Conservation (phyloP, 2,888 invertebrate species). For the Brachyptera risi region DNA sequence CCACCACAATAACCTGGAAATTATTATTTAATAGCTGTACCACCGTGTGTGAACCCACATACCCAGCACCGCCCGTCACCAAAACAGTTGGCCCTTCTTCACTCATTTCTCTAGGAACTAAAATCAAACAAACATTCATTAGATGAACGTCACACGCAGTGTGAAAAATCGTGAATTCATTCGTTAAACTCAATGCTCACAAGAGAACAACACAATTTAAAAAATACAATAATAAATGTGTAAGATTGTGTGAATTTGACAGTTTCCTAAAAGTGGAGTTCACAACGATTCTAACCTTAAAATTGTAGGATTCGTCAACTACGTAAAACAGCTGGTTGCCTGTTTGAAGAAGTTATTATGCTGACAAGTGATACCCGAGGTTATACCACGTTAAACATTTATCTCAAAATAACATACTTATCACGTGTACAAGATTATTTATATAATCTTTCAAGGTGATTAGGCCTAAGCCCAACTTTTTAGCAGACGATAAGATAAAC, state of each 20-base stretch:
- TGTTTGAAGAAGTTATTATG: no score
- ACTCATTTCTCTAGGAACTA: conserved; percentile 25
- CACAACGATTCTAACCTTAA: no score
- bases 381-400: no score
- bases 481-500: neutral
- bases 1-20: conserved; percentile 77
- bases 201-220: no score
- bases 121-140: neutral
- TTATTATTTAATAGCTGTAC: conserved; percentile 69
- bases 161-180: no score
- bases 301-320: no score
- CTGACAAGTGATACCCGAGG: no score
- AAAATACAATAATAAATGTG: no score
- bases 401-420: neutral
- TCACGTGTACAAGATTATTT: conserved; percentile 6
- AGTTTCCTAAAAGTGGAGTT: no score
- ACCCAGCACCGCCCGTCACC: conserved; percentile 94
- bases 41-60: conserved; percentile 90
- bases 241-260: no score
- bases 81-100: conserved; percentile 52
- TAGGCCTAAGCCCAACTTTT: neutral
- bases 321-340: no score
- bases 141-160: neutral
- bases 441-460: neutral
- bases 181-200: no score